phyloP scores from a whole-genome alignment of 2,888 invertebrate species.

The Escarpia spicata region DNA sequence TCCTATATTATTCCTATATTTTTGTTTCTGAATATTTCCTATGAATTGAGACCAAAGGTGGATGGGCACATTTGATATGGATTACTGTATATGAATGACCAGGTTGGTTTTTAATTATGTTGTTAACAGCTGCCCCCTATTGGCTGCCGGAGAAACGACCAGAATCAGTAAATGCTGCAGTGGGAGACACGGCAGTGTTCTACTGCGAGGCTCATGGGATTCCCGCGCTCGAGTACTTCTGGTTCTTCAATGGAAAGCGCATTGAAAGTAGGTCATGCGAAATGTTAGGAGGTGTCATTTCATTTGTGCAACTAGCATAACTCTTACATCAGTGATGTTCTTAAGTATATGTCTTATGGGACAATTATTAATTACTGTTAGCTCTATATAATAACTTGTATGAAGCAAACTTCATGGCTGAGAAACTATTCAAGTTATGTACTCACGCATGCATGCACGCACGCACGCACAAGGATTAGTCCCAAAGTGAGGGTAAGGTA shows the following conservation, averaged over 20 bases:
- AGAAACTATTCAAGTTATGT: background rate
- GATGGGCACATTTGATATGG: too few relatives aligned
- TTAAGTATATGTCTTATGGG: background rate
- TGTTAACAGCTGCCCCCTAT: constrained; percentile 75
- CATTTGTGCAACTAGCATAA: background rate
- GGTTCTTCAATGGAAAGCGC: constrained; percentile 95
- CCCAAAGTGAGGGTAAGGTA: background rate
- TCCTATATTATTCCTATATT: background rate
- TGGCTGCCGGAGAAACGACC: constrained; percentile 83
- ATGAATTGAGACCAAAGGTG: too few relatives aligned
- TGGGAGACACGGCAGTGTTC: constrained; percentile 89
- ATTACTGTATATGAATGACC: background rate
- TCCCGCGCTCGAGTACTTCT: constrained; percentile 87
- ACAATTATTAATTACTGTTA: background rate
- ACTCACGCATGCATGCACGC: background rate
- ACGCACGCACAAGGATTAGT: background rate
- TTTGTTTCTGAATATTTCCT: background rate
- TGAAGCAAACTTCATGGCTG: background rate
- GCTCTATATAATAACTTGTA: background rate
- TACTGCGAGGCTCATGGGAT: constrained; percentile 88
- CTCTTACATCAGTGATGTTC: background rate
- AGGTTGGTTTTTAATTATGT: background rate
- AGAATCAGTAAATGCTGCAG: constrained; percentile 85
- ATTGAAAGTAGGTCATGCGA: constrained; percentile 58
- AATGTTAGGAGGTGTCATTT: background rate